Percentiles rank a stretch among this genome's conserved stretches.
Evolutionary conservation across 1,140 invertebrate genomes (phyloP).

Genomic region (Eueides isabella): DNA sequence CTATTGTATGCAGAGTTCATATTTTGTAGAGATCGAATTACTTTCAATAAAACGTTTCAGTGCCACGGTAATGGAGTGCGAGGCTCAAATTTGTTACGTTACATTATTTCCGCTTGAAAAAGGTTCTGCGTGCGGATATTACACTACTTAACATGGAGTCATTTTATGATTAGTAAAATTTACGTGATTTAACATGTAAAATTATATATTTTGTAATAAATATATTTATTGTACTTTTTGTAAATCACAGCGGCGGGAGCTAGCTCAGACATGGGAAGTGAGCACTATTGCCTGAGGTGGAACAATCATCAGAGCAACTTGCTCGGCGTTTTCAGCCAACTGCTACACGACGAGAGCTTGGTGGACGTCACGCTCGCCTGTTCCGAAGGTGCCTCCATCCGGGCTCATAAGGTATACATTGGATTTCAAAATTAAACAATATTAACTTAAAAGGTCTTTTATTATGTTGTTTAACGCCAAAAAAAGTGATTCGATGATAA

Average conservation of each 20-base stretch:
- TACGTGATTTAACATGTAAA: not conserved
- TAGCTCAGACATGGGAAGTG: constrained; percentile 96
- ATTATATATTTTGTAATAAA: not conserved
- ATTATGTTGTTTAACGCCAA: too few species aligned
- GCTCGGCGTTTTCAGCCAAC: constrained; percentile 96
- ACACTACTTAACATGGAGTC: not conserved
- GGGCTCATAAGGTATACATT: constrained; percentile 91
- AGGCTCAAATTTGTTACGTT: constrained; percentile 9
- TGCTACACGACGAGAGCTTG: constrained; percentile 95
- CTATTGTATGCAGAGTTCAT: not conserved
- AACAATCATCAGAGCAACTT: constrained; percentile 98
- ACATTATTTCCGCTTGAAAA: not conserved
- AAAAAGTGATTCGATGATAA: too few species aligned
- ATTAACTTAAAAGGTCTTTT: too few species aligned
- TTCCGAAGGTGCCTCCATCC: constrained; percentile 95
- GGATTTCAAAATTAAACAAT: not conserved
- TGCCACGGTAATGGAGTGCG: constrained; percentile 9
- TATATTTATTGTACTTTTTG: constrained; percentile 8
- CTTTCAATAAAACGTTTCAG: not conserved
- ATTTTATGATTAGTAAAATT: not conserved
- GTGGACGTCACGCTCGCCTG: constrained; percentile 97
- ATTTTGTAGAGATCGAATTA: not conserved
- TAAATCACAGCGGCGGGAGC: constrained; percentile 87
- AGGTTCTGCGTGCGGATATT: not conserved
- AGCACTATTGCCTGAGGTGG: constrained; percentile 97